Evolutionary conservation across 2,113 vertebrate species (phyloP).

Genomic region (Okapia johnstoni): DNA sequence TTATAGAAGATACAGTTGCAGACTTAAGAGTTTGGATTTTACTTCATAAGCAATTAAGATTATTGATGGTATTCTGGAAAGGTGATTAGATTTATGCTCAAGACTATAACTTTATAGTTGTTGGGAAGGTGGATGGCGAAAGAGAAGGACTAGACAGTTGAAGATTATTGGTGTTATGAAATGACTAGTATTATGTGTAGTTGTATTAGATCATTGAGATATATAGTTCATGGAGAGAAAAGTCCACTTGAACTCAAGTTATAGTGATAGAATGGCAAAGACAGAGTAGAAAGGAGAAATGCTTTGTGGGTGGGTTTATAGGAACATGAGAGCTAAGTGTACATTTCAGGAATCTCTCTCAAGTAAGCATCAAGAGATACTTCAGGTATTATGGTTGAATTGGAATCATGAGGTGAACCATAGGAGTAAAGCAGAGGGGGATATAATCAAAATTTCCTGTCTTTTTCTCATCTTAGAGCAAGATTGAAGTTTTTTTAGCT

Average conservation of each 20-base stretch:
- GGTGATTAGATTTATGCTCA: neutral
- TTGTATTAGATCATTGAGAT: neutral
- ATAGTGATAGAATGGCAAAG: neutral
- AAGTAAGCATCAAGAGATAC: neutral
- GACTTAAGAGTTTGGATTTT: neutral
- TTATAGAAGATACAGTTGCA: neutral
- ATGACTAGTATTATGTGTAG: neutral
- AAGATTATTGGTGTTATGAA: neutral
- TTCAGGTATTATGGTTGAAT: neutral
- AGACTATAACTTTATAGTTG: neutral
- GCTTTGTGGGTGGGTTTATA: neutral
- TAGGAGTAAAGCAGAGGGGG: neutral
- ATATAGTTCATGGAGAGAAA: neutral
- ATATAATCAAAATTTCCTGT: neutral
- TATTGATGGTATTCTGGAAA: neutral
- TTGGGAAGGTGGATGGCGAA: neutral
- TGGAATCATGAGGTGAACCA: neutral
- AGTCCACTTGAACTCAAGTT: neutral
- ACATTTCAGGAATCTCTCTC: neutral
- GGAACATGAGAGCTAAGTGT: neutral
- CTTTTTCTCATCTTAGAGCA: neutral
- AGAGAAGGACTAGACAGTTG: neutral
- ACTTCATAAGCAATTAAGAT: neutral
- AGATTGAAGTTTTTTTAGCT: neutral
- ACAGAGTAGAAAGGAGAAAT: neutral